A percentile compares a stretch with the other conserved stretches of the same genome.
Conservation (phyloP, 2,797 vertebrate genomes). For the Australoheros facetus region DNA sequence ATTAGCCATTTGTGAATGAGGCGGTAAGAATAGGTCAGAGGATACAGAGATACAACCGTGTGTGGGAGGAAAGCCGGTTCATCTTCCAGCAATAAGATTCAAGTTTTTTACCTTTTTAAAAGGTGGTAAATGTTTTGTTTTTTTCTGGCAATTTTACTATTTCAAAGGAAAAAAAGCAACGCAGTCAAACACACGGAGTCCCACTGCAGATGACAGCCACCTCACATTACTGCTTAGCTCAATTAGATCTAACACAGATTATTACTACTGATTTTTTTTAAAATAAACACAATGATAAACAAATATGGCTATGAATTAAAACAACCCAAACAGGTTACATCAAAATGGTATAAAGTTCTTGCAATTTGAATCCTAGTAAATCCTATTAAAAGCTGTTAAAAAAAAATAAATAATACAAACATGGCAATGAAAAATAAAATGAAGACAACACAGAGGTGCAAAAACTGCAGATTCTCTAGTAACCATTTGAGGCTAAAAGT, state of each 20-base stretch:
- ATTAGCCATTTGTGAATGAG: background rate
- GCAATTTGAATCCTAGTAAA: background rate
- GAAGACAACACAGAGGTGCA: background rate
- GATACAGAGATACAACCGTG: conserved; percentile 2
- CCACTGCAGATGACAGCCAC: background rate
- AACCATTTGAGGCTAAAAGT: background rate
- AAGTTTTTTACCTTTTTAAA: background rate
- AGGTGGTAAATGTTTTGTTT: background rate
- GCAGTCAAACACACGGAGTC: background rate
- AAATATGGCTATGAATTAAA: background rate
- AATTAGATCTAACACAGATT: background rate
- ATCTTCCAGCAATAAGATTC: background rate
- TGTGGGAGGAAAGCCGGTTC: conserved; percentile 10
- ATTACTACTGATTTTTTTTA: background rate
- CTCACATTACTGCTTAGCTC: background rate
- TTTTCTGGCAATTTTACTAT: fast-evolving
- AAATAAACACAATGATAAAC: background rate
- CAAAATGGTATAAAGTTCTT: background rate
- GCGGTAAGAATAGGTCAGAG: background rate
- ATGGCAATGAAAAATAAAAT: background rate
- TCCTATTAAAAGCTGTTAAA: too few relatives aligned
- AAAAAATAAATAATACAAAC: background rate
- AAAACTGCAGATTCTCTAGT: background rate
- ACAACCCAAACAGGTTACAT: background rate
- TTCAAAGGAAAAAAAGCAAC: background rate